Conservation (phyloP, 2,113 vertebrate species). For the Ariopsis seemanni region DNA sequence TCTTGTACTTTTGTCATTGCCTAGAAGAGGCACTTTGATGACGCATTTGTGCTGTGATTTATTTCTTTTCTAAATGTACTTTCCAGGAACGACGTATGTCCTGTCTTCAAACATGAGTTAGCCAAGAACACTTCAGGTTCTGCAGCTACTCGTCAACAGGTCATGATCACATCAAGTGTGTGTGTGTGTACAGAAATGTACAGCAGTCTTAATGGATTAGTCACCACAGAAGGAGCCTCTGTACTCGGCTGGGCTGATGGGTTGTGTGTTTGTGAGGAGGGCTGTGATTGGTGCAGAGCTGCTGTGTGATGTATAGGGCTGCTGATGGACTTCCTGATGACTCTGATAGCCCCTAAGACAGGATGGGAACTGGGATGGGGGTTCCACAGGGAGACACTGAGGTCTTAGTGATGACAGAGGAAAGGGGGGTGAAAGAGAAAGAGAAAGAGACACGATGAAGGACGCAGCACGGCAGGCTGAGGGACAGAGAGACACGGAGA, state of each 20-base stretch:
- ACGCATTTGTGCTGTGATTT: constrained; percentile 65
- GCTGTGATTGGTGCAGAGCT: constrained; percentile 27
- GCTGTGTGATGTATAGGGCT: constrained; percentile 45
- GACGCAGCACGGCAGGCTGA: constrained; percentile 39
- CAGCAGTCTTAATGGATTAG: background rate
- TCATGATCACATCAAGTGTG: background rate
- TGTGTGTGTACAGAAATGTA: background rate
- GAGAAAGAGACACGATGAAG: constrained; percentile 48
- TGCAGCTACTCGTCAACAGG: constrained; percentile 25
- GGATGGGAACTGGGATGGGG: constrained; percentile 15
- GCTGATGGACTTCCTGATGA: constrained; percentile 45
- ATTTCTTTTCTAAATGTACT: constrained; percentile 42
- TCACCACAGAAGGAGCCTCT: constrained; percentile 1
- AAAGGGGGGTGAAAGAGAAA: constrained; percentile 19
- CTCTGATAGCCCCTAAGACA: constrained; percentile 44
- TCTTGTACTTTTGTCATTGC: constrained; percentile 45
- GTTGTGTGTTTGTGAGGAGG: background rate
- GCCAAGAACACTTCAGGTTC: constrained; percentile 47
- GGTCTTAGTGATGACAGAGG: constrained; percentile 56
- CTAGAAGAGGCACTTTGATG: constrained; percentile 65
- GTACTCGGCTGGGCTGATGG: background rate
- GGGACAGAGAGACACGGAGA: constrained; percentile 18
- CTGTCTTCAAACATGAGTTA: constrained; percentile 16
- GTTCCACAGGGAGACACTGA: constrained; percentile 42
- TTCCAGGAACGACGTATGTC: constrained; percentile 61